Base-by-base conservation (phyloP, 2,113 vertebrate species). In the Oxyura jamaicensis region DNA sequence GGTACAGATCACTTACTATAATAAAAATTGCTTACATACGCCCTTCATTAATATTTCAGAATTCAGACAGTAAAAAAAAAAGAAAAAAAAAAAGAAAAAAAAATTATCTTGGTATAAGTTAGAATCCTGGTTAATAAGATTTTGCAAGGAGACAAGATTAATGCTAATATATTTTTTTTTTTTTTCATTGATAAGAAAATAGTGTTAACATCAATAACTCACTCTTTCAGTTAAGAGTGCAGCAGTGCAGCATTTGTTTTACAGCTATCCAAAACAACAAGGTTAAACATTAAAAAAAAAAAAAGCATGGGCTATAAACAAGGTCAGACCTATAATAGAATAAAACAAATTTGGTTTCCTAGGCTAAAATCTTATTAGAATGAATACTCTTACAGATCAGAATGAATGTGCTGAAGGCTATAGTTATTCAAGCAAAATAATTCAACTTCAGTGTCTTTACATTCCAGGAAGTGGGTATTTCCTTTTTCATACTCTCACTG, bases 11-110 rank as follows among this genome's bases (percentile, higher is more conserved):
- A 36, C 58, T 79, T 44, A 33, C 82, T 69, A 11, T 44, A 44
- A 88, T 80, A 91, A 91, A 91, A 88, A 91, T 73, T 73, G 62
- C 87, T 89, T n/a, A 33, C 21, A 35, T 75, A 84, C 89, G 69
- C 41, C 87, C 78, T 96, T 95, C 84, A 91, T 97, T 93, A 95
- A 96, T 96, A 95, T 96, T 96, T 91, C 87, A 95, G 33, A 29
- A 72, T 83, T 79, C 87, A 91, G 79, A 71, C 68, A 83, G 72
- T 83, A 94, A 95, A 94, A 58, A 62, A 53, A 95, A 48, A 36
- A 58, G n/a, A n/a, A n/a, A n/a, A n/a, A n/a, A n/a, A n/a, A n/a
- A n/a, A n/a, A n/a, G n/a, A n/a, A n/a, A n/a, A 95, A 48, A 36
- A 58, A 91, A 95, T 91, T 91, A 74, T 95, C 80, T 95, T 74